Conservation (phyloP, 2,888 invertebrate species). For the Scelioninae gen. 1 region DNA sequence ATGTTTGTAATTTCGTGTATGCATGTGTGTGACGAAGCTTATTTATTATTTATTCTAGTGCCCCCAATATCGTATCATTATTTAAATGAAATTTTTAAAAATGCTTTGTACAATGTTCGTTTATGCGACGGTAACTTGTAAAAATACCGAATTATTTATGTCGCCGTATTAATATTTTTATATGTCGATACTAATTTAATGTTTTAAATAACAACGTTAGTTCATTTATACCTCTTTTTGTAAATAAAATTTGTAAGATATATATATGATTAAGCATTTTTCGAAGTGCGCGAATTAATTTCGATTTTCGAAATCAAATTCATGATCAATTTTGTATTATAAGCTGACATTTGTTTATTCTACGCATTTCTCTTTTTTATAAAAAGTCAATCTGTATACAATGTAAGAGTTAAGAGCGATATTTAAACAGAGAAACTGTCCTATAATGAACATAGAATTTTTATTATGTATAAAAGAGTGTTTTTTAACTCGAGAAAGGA, state of each 20-base stretch:
- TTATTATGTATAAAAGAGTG: slow-evolving; percentile 78
- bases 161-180: slow-evolving; percentile 79
- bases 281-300: slow-evolving; percentile 67
- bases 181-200: slow-evolving; percentile 81
- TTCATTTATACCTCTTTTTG: slow-evolving; percentile 78
- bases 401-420: slow-evolving; percentile 75
- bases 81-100: slow-evolving; percentile 75
- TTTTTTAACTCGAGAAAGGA: slow-evolving; percentile 77
- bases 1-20: slow-evolving; percentile 77
- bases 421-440: slow-evolving; percentile 77
- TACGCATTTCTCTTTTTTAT: slow-evolving; percentile 73
- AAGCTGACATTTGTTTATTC: slow-evolving; percentile 73
- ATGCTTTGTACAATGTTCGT: slow-evolving; percentile 80
- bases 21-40: slow-evolving; percentile 78
- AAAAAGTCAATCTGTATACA: slow-evolving; percentile 81
- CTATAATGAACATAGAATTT: slow-evolving; percentile 76
- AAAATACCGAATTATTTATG: slow-evolving; percentile 83
- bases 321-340: slow-evolving; percentile 78
- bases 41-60: slow-evolving; percentile 84
- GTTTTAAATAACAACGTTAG: slow-evolving; percentile 76
- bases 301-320: slow-evolving; percentile 73
- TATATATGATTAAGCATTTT: slow-evolving; percentile 74
- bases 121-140: slow-evolving; percentile 80
- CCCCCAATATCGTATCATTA: slow-evolving; percentile 77
- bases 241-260: slow-evolving; percentile 81